Base-by-base conservation (phyloP, 2,888 invertebrate species). In the Lepidocyrtoides sp. region DNA sequence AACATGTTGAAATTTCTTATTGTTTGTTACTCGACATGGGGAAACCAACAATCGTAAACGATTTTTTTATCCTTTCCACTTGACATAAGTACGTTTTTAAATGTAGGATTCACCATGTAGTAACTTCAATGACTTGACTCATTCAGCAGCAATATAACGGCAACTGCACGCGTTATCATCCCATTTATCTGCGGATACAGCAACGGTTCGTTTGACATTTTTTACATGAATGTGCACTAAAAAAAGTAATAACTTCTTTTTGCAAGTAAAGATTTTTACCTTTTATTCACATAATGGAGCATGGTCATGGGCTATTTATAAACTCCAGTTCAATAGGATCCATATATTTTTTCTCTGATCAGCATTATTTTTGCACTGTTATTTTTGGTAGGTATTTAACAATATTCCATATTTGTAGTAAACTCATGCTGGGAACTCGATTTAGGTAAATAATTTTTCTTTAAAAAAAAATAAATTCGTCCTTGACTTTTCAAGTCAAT, bases 401-500 rank as follows among this genome's bases (percentile, higher is more conserved):
- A n/a, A n/a, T n/a, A n/a, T n/a, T n/a, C n/a, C 48, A 48, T 8
- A 51, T 51, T 51, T 51, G 51, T 14, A 10, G 36, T 4, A 51
- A 51, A 14, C 14, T n/a, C 32, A 12, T 4, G 66, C 23, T 57
- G 7, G 66, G 66, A 69, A 69, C 66, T 17, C 32, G 36, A 69
- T 7, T 8, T 26, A 63, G 8, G 29, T 29, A 63, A 69, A 69
- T 14, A n/a, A 36, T 63, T n/a, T 72, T 41, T 72, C 36, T 72
- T 17, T 14, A n/a, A 2, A 32, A 44, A 51, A 5, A 75, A 29
- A 51, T 12, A 75, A 29, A 48, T 44, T n/a, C n/a, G 75, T 75
- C 75, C 75, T 75, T 75, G 75, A 75, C 75, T 75, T 75, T 8
- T 4, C n/a, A n/a, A 75, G 51, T n/a, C 48, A 75, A 51, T 29